Base-by-base conservation (phyloP, 1,140 invertebrate genomes). In the Pentalonia nigronervosa region DNA sequence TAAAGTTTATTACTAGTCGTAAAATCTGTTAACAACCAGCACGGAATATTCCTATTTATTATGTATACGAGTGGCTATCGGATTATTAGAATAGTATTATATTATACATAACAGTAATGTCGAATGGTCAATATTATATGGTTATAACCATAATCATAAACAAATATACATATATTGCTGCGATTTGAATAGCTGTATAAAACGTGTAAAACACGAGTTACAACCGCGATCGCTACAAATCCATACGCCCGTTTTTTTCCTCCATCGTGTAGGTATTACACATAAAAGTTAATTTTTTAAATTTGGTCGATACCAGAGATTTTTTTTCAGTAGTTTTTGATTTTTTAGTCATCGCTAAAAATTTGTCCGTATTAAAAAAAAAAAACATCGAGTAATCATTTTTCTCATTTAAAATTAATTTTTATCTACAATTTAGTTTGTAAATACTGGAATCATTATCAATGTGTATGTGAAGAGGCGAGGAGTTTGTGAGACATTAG, bases 1-100 rank as follows among this genome's bases (percentile, higher is more conserved):
- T 48, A 34, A 50, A 87, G 47, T 87, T 87, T 88, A 88, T 88
- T 88, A 41, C 48, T 53, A n/a, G 47, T 88, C 87, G n/a, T 88
- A 88, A 88, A 87, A 88, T 50, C 45, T 1, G 87, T 50, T 34
- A n/a, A 88, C 48, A 86, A 36, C 36, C 34, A 23, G 36, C 36
- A 23, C 20, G 34, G 81, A 14, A 86, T 45, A 86, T 36, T 41
- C 20, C 25, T 86, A 83, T 83, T 41, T 41, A 41, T 41, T 41
- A 83, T 83, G 34, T 36, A 83, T 25, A 84, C 21, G 20, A 84
- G 41, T 84, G 83, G 41, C 83, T 41, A 50, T 50, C 20, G 11
- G 48, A 88, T n/a, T 14, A 34, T 88, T 88, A 21, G 48, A 88
- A 50, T 50, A 30, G 23, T 88, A 76, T 34, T n/a, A 76, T n/a